Evolutionary conservation across 2,888 invertebrate genomes (phyloP).

Genomic region (Sinotaia quadrata): DNA sequence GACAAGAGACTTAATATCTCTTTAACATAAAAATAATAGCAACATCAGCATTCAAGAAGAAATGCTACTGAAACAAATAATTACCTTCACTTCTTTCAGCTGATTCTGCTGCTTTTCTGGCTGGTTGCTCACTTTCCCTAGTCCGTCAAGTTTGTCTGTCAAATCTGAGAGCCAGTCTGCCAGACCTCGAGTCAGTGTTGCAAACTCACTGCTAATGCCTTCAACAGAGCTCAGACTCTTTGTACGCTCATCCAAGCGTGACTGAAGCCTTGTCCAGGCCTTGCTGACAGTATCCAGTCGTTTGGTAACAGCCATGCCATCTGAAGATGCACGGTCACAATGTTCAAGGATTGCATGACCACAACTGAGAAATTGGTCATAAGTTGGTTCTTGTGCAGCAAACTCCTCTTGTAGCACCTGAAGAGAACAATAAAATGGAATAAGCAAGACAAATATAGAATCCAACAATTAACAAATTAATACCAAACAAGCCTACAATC

Average conservation of each 20-base stretch:
- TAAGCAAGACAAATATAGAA: neutral
- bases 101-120: slow-evolving; percentile 86
- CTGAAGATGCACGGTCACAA: slow-evolving; percentile 74
- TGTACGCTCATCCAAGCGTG: slow-evolving; percentile 57
- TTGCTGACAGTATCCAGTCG: slow-evolving; percentile 79
- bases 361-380: slow-evolving; percentile 87
- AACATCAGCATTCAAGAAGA: too few relatives aligned
- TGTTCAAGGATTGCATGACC: slow-evolving; percentile 82
- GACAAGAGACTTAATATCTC: too few relatives aligned
- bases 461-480: neutral
- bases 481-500: neutral
- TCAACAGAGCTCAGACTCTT: slow-evolving; percentile 89
- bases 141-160: slow-evolving; percentile 87
- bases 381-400: slow-evolving; percentile 90
- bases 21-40: too few relatives aligned
- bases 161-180: slow-evolving; percentile 90
- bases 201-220: slow-evolving; percentile 93
- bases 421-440: neutral
- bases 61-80: too few relatives aligned
- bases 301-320: slow-evolving; percentile 60
- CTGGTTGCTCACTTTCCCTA: slow-evolving; percentile 76
- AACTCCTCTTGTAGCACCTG: slow-evolving; percentile 95
- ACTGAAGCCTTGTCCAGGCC: slow-evolving; percentile 85
- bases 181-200: slow-evolving; percentile 86
- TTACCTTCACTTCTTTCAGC: slow-evolving; percentile 85